Base-by-base conservation (phyloP, 2,888 invertebrate species). In the Hyposoter dolosus region DNA sequence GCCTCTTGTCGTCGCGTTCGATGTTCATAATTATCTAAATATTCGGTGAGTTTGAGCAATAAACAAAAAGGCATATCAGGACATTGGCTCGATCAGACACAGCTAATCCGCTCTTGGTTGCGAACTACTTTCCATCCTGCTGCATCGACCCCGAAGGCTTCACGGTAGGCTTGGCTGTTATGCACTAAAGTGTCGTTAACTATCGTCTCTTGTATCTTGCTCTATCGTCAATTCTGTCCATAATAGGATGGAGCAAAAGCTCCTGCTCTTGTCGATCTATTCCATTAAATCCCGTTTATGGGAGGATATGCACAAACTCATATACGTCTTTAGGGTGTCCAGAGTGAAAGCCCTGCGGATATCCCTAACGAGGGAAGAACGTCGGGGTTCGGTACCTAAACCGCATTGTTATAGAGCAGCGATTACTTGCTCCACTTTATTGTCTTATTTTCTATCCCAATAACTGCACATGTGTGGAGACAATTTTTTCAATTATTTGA, bases 241-340 rank as follows among this genome's bases (percentile, higher is more conserved):
- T 47, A 74, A 69, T 72, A 60, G 47, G 35, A 43, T n/a, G 69
- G 28, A 45, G 28, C 78, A 69, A 68, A 78, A 72, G 82, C 28
- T 74, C 77, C 71, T 56, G 19, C 85, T 86, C 84, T 63, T 56
- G 4, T 32, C 53, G 53, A 28, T 32, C 50, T 60, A 50, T 74
- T 60, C 87, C 83, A 88, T 88, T 87, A 88, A 88, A 88, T 83
- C 86, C 72, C 87, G 83, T 85, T 88, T 85, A 88, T 85, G 83
- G 83, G 85, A 82, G 83, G 77, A 82, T 83, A 19, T 63, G 19
- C 84, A 72, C 53, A 74, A 28, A 68, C 53, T 82, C 83, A 84
- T 77, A 60, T 79, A 77, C 65, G 71, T 82, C 78, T 82, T 85
- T 68, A 68, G 45, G 40, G 81, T 78, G 82, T 78, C 78, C 85